These are phyloP conservation scores for Oncorhynchus tshawytscha DNA, from an alignment of 2,113 vertebrate genomes.

Conservation along the genomic window DNA sequence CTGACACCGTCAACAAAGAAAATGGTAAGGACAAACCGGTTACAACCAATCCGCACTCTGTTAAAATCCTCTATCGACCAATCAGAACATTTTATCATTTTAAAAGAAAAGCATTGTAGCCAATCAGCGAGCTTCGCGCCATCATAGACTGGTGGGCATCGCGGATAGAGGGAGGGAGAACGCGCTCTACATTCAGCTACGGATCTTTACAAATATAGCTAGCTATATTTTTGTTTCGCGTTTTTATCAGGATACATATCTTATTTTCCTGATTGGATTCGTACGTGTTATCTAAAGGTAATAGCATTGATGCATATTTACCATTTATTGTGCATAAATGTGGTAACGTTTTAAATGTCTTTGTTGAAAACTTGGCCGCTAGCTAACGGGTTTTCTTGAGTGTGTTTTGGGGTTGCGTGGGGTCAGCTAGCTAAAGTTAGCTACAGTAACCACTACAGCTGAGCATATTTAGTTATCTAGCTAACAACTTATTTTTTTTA, in stretches of 20 bases:
- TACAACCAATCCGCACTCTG: constrained; percentile 42
- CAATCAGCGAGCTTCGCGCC: constrained; percentile 77
- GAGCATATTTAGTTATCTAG: background rate
- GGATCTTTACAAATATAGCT: constrained; percentile 44
- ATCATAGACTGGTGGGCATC: constrained; percentile 58
- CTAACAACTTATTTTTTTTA: background rate
- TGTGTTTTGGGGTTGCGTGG: too few species aligned
- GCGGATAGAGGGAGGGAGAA: constrained; percentile 67
- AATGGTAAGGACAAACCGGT: constrained; percentile 12
- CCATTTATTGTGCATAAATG: background rate
- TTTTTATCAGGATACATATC: constrained; percentile 4
- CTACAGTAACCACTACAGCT: background rate
- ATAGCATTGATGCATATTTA: constrained; percentile 15
- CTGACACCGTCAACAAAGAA: constrained; percentile 57
- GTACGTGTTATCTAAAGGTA: constrained; percentile 44
- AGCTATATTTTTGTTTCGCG: constrained; percentile 22
- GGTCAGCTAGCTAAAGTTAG: constrained; percentile 34
- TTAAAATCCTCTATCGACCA: constrained; percentile 49
- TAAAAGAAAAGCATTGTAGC: constrained; percentile 51
- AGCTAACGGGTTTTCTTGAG: too few species aligned
- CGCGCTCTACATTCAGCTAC: constrained; percentile 28
- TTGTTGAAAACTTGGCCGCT: constrained; percentile 40
- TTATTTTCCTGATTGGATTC: constrained; percentile 3
- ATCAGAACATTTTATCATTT: constrained; percentile 57
- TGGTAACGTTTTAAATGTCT: constrained; percentile 14